Conservation (phyloP, 2,888 invertebrate species). For the Pachydiplax longipennis region DNA sequence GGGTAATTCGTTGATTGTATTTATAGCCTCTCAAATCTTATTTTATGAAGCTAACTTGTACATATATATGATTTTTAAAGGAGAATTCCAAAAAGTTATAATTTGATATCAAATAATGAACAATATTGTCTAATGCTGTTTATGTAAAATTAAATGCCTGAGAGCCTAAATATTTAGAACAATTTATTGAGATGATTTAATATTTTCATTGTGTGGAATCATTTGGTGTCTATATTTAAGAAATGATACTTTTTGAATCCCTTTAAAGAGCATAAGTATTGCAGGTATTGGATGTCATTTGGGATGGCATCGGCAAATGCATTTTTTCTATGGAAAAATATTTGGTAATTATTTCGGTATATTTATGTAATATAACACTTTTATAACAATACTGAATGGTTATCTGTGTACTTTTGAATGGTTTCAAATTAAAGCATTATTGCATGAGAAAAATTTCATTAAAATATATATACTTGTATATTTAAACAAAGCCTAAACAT, state of each 20-base stretch:
- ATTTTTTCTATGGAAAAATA: constrained; percentile 24
- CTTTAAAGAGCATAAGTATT: constrained; percentile 11
- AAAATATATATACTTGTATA: background rate
- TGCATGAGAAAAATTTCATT: background rate
- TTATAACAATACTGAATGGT: constrained; percentile 36
- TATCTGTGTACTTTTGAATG: constrained; percentile 37
- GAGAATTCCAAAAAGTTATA: background rate
- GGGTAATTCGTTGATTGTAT: constrained; percentile 25
- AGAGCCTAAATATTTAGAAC: background rate
- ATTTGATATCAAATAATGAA: constrained; percentile 4
- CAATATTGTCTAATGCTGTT: background rate
- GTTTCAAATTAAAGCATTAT: constrained; percentile 24
- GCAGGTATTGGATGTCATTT: constrained; percentile 8
- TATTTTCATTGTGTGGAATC: background rate
- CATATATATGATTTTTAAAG: background rate
- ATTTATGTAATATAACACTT: constrained; percentile 41
- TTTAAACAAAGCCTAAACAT: background rate
- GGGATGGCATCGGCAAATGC: background rate
- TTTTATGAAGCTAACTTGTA: constrained; percentile 1
- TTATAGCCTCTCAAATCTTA: background rate
- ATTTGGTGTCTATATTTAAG: background rate
- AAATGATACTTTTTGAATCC: constrained; percentile 17
- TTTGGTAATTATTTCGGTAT: constrained; percentile 42
- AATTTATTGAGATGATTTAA: background rate
- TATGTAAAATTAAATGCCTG: background rate